Percentiles rank a stretch among this genome's conserved stretches.
Conservation (phyloP, 2,888 invertebrate species). For the Drymonia ruficornis region DNA sequence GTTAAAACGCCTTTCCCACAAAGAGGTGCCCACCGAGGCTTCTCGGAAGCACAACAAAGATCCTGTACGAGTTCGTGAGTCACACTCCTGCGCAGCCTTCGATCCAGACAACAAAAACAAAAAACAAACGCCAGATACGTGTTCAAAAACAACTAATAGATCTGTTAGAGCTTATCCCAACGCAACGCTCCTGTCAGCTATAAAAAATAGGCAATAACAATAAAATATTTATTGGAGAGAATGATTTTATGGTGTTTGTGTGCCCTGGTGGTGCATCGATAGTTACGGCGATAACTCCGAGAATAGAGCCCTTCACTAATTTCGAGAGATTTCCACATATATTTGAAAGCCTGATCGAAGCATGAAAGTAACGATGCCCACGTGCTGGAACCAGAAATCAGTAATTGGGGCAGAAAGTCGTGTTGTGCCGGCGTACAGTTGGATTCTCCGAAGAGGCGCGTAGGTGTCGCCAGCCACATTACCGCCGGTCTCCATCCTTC, state of each 20-base stretch:
- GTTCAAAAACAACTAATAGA: conserved; percentile 20
- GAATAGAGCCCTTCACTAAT: not conserved
- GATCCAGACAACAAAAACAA: conserved; percentile 62
- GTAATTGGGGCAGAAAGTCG: conserved; percentile 75
- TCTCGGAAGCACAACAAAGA: conserved; percentile 83
- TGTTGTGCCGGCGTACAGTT: conserved; percentile 68
- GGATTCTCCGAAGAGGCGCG: conserved; percentile 76
- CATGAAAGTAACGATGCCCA: conserved; percentile 33
- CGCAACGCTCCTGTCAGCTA: conserved; percentile 1
- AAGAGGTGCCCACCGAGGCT: conserved; percentile 68
- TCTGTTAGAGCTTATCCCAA: conserved; percentile 6
- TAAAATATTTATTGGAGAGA: conserved; percentile 1
- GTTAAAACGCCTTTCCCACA: conserved; percentile 78
- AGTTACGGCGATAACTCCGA: not conserved
- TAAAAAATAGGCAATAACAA: conserved; percentile 6
- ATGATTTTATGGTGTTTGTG: conserved; percentile 5
- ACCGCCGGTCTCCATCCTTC: conserved; percentile 71
- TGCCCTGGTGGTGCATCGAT: not conserved
- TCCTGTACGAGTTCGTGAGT: conserved; percentile 76
- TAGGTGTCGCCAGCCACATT: conserved; percentile 73
- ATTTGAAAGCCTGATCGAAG: conserved; percentile 11
- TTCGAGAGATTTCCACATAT: not conserved
- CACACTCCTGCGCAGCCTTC: conserved; percentile 62
- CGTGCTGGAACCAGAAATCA: conserved; percentile 29
- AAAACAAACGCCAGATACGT: conserved; percentile 20